A percentile compares a stretch with the other conserved stretches of the same genome.
phyloP scores from a whole-genome alignment of 2,888 invertebrate genomes.

The Noctua janthina region DNA sequence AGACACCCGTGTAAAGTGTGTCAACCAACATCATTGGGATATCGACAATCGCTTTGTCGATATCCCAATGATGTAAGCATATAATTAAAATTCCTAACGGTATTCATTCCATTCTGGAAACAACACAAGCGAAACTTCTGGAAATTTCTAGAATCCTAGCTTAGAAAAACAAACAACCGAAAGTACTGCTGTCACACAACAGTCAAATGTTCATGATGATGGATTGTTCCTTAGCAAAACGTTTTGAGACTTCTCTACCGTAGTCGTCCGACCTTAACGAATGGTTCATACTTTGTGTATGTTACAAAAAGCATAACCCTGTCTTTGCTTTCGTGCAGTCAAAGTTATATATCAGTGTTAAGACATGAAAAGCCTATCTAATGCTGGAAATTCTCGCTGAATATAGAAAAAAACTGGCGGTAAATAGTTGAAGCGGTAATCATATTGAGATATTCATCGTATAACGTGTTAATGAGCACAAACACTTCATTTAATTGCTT shows the following conservation, averaged over 20 bases:
- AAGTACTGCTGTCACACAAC: not conserved
- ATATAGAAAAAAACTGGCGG: not conserved
- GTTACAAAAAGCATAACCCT: not conserved
- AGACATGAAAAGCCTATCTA: not conserved
- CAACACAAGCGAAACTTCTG: not conserved
- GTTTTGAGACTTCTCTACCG: not conserved
- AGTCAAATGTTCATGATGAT: not conserved
- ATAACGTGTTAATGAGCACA: constrained; percentile 25
- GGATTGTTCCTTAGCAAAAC: not conserved
- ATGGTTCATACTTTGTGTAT: not conserved
- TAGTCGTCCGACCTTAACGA: not conserved
- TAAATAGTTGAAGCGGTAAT: not conserved
- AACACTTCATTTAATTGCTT: constrained; percentile 22
- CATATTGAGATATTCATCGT: constrained; percentile 37
- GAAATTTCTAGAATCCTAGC: not conserved
- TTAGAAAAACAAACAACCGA: not conserved
- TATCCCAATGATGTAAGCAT: not conserved
- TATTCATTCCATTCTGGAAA: not conserved
- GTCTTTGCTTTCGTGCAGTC: not conserved
- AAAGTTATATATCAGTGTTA: not conserved
- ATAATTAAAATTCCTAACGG: not conserved
- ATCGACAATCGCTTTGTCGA: not conserved
- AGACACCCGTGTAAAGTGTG: not conserved
- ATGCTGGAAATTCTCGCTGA: not conserved
- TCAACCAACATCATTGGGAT: constrained; percentile 21